Conservation (phyloP, 2,888 invertebrate genomes). For the Eubasilissa splendida region DNA sequence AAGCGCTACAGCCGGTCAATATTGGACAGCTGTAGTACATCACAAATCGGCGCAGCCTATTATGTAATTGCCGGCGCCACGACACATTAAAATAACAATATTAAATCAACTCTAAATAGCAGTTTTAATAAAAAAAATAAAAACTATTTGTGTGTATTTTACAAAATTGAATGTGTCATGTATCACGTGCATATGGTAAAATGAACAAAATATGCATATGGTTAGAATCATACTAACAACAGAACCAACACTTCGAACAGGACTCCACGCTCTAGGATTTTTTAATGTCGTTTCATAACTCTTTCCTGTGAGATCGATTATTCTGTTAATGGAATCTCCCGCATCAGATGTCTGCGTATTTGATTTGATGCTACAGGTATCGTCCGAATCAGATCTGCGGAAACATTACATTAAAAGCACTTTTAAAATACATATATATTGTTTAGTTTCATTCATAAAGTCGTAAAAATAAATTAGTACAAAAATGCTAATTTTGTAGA, state of each 20-base stretch:
- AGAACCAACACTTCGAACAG: conserved; percentile 89
- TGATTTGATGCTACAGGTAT: conserved; percentile 56
- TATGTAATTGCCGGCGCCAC: too few relatives aligned
- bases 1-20: too few relatives aligned
- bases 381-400: conserved; percentile 56
- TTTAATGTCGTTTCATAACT: conserved; percentile 82
- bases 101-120: too few relatives aligned
- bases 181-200: too few relatives aligned
- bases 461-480: not conserved
- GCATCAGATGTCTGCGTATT: conserved; percentile 48
- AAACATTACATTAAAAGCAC: not conserved
- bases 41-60: too few relatives aligned
- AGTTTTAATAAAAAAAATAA: too few relatives aligned
- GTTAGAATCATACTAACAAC: conserved; percentile 68
- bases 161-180: too few relatives aligned
- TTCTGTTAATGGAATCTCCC: conserved; percentile 33
- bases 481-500: not conserved
- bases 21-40: too few relatives aligned
- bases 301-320: conserved; percentile 75
- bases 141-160: too few relatives aligned
- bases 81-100: too few relatives aligned
- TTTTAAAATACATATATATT: too few relatives aligned
- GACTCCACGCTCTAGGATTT: conserved; percentile 90
- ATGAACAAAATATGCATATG: not conserved
- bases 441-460: too few relatives aligned